A percentile compares a stretch with the other conserved stretches of the same genome.
Evolutionary conservation across 2,888 invertebrate species (phyloP).

Genomic region (Syrista parreyssii): DNA sequence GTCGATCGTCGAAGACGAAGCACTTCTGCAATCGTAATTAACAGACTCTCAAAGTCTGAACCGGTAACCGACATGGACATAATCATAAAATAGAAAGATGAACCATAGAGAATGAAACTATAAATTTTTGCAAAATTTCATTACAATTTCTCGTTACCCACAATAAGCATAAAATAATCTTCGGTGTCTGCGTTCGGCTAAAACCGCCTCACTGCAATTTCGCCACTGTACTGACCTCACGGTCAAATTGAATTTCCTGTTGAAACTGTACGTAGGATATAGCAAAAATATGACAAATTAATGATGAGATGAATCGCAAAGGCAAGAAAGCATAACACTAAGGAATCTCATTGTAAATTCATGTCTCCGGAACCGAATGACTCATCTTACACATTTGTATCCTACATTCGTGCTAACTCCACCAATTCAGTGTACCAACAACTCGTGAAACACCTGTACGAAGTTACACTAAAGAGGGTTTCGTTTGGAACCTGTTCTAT

Average conservation of each 20-base stretch:
- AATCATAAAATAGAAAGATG: not conserved
- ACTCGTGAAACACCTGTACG: not conserved
- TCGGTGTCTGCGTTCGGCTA: not conserved
- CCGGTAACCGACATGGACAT: slow-evolving; percentile 23
- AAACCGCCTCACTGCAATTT: not conserved
- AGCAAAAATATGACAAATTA: not conserved
- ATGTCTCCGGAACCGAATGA: not conserved
- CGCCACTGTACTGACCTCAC: not conserved
- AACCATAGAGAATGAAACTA: not conserved
- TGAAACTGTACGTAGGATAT: not conserved
- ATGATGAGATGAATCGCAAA: not conserved
- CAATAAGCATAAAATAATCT: not conserved
- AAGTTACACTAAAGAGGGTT: not conserved
- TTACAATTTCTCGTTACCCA: not conserved
- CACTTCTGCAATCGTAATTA: slow-evolving; percentile 27
- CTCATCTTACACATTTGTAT: not conserved
- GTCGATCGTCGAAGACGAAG: not conserved
- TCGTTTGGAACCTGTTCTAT: slow-evolving; percentile 42
- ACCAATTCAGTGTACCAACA: not conserved
- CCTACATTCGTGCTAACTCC: not conserved
- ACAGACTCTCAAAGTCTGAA: slow-evolving; percentile 19
- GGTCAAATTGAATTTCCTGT: not conserved
- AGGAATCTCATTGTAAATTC: not conserved
- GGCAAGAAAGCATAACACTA: not conserved
- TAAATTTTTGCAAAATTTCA: not conserved